phyloP scores from a whole-genome alignment of 2,113 vertebrate species.

The Podilymbus podiceps region DNA sequence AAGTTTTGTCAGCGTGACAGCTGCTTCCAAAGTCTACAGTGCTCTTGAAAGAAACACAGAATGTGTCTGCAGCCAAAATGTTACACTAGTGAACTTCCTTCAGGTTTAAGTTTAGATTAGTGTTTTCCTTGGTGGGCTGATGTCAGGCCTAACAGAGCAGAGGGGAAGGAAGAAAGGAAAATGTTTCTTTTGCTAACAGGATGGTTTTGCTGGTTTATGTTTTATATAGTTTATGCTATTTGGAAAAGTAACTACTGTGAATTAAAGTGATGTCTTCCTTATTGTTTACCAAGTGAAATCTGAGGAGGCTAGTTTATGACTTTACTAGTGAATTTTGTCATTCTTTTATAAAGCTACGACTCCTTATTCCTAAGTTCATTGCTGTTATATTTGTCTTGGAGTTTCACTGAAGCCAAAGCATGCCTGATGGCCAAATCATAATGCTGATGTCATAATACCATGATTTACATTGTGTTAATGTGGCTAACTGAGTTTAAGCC shows the following conservation, averaged over 20 bases:
- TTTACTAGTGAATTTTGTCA: background rate
- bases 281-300: background rate
- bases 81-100: background rate
- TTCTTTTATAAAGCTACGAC: background rate
- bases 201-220: background rate
- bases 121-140: background rate
- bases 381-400: conserved; percentile 10
- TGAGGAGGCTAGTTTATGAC: background rate
- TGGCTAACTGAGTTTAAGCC: background rate
- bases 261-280: background rate
- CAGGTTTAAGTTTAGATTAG: background rate
- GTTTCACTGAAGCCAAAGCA: background rate
- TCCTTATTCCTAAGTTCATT: background rate
- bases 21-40: background rate
- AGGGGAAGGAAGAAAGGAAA: background rate
- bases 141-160: background rate
- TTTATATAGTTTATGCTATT: background rate
- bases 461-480: background rate
- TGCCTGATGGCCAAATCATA: conserved; percentile 10
- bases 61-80: background rate
- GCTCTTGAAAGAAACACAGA: background rate
- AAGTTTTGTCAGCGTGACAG: background rate
- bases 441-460: background rate
- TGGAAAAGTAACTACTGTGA: background rate
- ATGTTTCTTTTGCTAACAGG: background rate